Base-by-base conservation (phyloP, 2,113 vertebrate genomes). In the Spea bombifrons region DNA sequence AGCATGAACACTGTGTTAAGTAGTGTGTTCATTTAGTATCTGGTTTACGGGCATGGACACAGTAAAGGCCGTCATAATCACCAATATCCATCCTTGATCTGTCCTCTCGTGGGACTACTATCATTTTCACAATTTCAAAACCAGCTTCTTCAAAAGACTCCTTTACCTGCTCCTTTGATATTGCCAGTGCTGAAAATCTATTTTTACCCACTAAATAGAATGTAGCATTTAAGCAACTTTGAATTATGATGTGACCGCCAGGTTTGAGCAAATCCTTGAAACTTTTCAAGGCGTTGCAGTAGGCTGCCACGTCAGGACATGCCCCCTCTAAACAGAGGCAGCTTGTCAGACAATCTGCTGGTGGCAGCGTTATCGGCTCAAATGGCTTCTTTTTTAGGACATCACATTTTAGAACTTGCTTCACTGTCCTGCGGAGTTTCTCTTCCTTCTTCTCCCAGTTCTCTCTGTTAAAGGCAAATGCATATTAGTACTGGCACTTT, bases 31-130 rank as follows among this genome's bases (percentile, higher is more conserved):
- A 12, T 12, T 57, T 0, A 15, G 7, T 47, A 4, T 4, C 7
- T 17, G 47, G 17, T 48, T 52, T 75, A 75, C 61, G 73, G 48
- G 73, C 73, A 52, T 75, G 73, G 3, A 75, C 5, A 52, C 8
- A 75, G 12, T 50, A 75, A 44, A 12, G 52, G 7, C 73, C 76
- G 70, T 80, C 88, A 85, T 52, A 55, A 3, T 30, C 71, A 83
- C 30, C 86, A 82, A 64, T 47, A 9, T 48, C 72, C 72, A 64
- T 64, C 8, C 46, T 8, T 30, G 57, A 63, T 5, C 17, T 74
- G 6, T 64, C 72, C 6, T n/a, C 10, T 4, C 57, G n/a, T 10
- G 72, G 8, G 5, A 49, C 5, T 5, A 74, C 45, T 2, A 48
- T 48, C 3, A 64, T 2, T 61, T 61, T 59, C n/a, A n/a, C 44